Percentiles rank a stretch among this genome's conserved stretches.
Conservation (phyloP, 2,888 invertebrate species). For the Atrina japonica region DNA sequence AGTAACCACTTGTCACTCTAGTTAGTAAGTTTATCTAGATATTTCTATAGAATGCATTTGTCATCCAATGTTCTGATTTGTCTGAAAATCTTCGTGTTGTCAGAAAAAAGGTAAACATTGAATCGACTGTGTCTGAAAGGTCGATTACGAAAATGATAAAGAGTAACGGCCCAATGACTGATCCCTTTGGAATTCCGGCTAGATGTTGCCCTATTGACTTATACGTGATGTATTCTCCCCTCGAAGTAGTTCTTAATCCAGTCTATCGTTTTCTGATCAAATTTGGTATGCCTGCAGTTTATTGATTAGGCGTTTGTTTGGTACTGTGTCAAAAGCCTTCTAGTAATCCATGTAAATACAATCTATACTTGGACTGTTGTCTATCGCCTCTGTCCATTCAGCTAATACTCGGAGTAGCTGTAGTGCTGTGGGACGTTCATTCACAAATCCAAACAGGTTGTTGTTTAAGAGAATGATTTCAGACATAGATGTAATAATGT, state of each 20-base stretch:
- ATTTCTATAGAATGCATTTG: no score
- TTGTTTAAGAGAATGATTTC: not conserved
- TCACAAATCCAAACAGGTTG: slow-evolving; percentile 10
- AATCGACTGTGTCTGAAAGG: no score
- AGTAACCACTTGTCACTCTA: no score
- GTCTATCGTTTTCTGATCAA: not conserved
- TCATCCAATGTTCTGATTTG: no score
- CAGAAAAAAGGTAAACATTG: no score
- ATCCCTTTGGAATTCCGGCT: slow-evolving; percentile 8
- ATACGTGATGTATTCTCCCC: slow-evolving; percentile 5
- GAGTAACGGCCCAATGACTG: slow-evolving; percentile 9
- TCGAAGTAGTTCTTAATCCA: not conserved
- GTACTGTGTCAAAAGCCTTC: slow-evolving; percentile 21
- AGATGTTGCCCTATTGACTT: slow-evolving; percentile 4
- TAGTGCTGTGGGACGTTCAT: slow-evolving; percentile 8
- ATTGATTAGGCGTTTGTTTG: slow-evolving; percentile 11
- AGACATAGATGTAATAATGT: not conserved
- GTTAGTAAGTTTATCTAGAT: no score
- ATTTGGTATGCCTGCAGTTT: slow-evolving; percentile 12
- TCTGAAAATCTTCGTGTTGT: no score
- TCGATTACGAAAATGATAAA: no score
- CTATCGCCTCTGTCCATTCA: slow-evolving; percentile 12
- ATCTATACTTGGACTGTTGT: slow-evolving; percentile 2
- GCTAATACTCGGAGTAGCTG: slow-evolving; percentile 16
- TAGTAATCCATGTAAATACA: slow-evolving; percentile 10